These are phyloP conservation scores for Xiphias gladius DNA, from an alignment of 2,113 vertebrate genomes.

Conservation along the genomic window DNA sequence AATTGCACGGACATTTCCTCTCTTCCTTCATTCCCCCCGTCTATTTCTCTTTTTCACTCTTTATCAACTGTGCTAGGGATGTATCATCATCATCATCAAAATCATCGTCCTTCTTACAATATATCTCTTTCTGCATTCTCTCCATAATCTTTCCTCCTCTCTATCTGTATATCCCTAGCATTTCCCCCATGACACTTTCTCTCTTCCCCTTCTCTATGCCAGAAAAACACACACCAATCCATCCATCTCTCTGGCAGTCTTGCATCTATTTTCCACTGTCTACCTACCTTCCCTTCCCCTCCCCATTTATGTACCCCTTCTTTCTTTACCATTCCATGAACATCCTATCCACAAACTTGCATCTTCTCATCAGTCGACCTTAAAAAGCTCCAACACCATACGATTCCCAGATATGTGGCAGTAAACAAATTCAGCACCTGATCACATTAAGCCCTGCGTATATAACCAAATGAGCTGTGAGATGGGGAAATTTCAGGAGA, in stretches of 20 bases:
- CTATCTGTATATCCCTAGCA: neutral
- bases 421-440: constrained; percentile 31
- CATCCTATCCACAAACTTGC: neutral
- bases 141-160: constrained; percentile 1
- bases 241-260: constrained; percentile 8
- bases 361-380: constrained; percentile 4
- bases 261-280: constrained; percentile 7
- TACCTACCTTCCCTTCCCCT: neutral
- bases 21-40: constrained; percentile 19
- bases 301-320: neutral
- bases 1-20: constrained; percentile 73
- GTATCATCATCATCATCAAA: constrained; percentile 49
- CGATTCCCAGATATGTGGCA: neutral
- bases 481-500: constrained; percentile 4
- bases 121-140: constrained; percentile 7
- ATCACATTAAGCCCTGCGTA: constrained; percentile 4
- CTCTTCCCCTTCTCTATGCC: constrained; percentile 5
- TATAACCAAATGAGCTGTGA: constrained; percentile 28
- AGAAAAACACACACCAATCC: constrained; percentile 13
- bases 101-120: constrained; percentile 15
- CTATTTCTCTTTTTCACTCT: constrained; percentile 50
- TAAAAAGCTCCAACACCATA: neutral
- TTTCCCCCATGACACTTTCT: constrained; percentile 13
- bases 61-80: constrained; percentile 45
- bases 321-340: neutral